phyloP scores from a whole-genome alignment of 2,113 vertebrate genomes.

The Solenodon paradoxus region DNA sequence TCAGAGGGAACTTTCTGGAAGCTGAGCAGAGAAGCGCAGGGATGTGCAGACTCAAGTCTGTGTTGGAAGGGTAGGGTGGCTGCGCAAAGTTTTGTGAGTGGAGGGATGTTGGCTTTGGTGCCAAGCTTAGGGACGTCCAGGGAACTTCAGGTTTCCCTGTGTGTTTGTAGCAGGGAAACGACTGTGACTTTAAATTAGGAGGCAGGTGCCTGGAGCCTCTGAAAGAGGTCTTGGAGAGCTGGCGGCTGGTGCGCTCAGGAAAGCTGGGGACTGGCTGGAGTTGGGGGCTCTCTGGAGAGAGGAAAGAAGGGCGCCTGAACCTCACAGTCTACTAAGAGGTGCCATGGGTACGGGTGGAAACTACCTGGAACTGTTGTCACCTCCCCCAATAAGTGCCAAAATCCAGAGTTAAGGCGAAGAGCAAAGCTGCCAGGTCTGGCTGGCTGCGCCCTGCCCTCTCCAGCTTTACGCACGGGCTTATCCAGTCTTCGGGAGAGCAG shows the following conservation, averaged over 20 bases:
- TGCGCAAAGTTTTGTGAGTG: background rate
- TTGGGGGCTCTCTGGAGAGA: background rate
- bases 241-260: constrained; percentile 40
- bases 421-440: background rate
- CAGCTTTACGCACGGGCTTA: constrained; percentile 73
- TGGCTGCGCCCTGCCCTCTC: constrained; percentile 53
- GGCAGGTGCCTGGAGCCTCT: background rate
- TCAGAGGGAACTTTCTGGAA: background rate
- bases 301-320: background rate
- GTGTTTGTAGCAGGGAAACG: background rate
- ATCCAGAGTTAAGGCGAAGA: background rate
- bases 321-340: background rate
- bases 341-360: background rate
- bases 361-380: background rate
- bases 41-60: background rate
- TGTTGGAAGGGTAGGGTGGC: background rate
- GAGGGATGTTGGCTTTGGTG: background rate
- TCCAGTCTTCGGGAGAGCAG: background rate
- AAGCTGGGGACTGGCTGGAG: background rate
- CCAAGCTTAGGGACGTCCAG: background rate
- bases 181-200: background rate
- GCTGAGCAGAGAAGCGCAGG: background rate
- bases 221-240: background rate
- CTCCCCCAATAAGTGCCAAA: background rate
- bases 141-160: background rate